Percentiles rank a stretch among this genome's conserved stretches.
phyloP scores from a whole-genome alignment of 2,797 vertebrate genomes.

The Anabacerthia variegaticeps region DNA sequence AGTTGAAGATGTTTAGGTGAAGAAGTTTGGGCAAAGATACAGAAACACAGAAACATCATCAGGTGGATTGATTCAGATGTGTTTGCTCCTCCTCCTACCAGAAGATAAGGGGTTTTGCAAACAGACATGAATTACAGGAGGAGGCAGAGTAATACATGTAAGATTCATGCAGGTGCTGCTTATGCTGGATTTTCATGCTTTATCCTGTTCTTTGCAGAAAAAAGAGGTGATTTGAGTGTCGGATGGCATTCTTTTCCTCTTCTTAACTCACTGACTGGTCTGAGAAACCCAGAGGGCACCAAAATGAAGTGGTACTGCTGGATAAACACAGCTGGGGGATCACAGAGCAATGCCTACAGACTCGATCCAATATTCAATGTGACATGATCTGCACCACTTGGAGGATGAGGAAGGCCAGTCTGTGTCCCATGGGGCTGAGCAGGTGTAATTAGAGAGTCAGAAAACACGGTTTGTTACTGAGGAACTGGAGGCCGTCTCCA shows the following conservation, averaged over 20 bases:
- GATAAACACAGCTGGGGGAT: neutral
- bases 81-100: neutral
- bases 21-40: neutral
- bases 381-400: fast-evolving
- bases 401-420: neutral
- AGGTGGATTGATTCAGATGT: neutral
- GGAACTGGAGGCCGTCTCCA: neutral
- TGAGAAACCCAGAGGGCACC: neutral
- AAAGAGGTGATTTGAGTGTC: neutral
- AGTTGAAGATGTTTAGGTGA: neutral
- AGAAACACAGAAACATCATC: neutral
- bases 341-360: neutral
- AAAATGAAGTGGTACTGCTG: neutral
- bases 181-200: neutral
- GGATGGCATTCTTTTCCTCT: neutral
- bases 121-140: neutral
- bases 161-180: neutral
- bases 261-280: neutral
- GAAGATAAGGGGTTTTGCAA: neutral
- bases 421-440: fast-evolving
- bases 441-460: neutral
- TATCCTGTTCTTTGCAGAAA: neutral
- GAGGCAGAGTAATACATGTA: neutral
- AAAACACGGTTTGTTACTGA: neutral
- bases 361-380: fast-evolving